Percentiles rank a stretch among this genome's conserved stretches.
These are phyloP conservation scores for Zapornia atra DNA, from an alignment of 2,113 vertebrate species.

Conservation along the genomic window DNA sequence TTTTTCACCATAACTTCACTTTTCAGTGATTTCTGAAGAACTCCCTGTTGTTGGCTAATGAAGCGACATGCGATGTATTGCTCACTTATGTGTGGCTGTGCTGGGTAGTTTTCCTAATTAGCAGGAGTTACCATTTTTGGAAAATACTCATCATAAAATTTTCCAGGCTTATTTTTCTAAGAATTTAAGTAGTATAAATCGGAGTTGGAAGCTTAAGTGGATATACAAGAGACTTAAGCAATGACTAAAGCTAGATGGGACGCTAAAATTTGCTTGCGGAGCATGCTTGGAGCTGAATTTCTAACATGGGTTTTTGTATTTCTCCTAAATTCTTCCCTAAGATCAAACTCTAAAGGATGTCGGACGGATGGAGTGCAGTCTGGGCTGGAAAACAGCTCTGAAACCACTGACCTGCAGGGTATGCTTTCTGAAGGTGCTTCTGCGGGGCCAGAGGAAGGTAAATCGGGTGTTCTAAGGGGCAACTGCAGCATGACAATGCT, in stretches of 20 bases:
- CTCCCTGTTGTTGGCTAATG: neutral
- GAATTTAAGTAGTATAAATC: neutral
- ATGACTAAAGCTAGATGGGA: neutral
- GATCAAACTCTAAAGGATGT: constrained; percentile 70
- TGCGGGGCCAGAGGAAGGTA: constrained; percentile 84
- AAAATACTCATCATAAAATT: neutral
- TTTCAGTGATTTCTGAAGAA: neutral
- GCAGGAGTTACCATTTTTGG: neutral
- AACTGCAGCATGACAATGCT: neutral
- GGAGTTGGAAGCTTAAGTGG: neutral
- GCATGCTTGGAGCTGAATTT: neutral
- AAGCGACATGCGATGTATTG: neutral
- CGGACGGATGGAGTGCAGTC: constrained; percentile 67
- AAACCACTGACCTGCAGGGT: constrained; percentile 79
- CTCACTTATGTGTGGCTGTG: neutral
- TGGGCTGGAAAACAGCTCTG: constrained; percentile 78
- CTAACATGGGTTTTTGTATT: accelerated
- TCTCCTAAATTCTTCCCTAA: constrained; percentile 13
- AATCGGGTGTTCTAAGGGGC: accelerated
- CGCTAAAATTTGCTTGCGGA: neutral
- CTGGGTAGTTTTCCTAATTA: neutral
- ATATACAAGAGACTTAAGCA: neutral
- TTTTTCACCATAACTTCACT: neutral
- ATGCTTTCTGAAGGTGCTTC: constrained; percentile 77
- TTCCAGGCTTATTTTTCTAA: neutral